phyloP scores from a whole-genome alignment of 2,113 vertebrate species.

The Amblyopsis rosae region DNA sequence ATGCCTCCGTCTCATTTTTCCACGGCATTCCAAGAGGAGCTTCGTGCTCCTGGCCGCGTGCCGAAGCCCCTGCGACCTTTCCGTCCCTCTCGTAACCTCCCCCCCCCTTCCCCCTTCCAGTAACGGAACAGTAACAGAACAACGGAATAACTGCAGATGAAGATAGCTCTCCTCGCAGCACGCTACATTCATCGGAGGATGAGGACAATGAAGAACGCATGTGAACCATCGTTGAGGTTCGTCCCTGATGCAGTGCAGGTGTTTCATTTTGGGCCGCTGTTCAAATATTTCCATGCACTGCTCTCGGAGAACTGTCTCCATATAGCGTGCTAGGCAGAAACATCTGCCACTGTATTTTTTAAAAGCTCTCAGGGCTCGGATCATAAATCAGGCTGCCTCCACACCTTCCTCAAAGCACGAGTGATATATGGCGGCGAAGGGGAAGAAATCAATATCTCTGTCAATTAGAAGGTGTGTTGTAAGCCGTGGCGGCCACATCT shows the following conservation, averaged over 20 bases:
- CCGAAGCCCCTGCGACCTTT: conserved; percentile 55
- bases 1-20: conserved; percentile 82
- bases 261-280: no score
- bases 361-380: conserved; percentile 52
- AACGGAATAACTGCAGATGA: background rate
- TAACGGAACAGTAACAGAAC: conserved; percentile 13
- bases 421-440: conserved; percentile 45
- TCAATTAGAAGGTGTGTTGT: conserved; percentile 68
- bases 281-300: no score
- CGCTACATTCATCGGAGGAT: conserved; percentile 4
- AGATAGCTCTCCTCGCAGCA: conserved; percentile 13
- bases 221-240: conserved; percentile 15
- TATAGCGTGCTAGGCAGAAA: conserved; percentile 2
- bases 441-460: conserved; percentile 59
- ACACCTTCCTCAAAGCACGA: conserved; percentile 33
- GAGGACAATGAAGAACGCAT: background rate
- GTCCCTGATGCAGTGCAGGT: no score
- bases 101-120: background rate
- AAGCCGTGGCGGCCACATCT: conserved; percentile 56
- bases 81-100: conserved; percentile 17
- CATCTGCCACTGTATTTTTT: conserved; percentile 47
- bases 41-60: conserved; percentile 64
- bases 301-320: conserved; percentile 1
- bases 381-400: conserved; percentile 57
- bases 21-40: conserved; percentile 75